phyloP scores from a whole-genome alignment of 2,113 vertebrate genomes.

The Protobothrops mucrosquamatus region DNA sequence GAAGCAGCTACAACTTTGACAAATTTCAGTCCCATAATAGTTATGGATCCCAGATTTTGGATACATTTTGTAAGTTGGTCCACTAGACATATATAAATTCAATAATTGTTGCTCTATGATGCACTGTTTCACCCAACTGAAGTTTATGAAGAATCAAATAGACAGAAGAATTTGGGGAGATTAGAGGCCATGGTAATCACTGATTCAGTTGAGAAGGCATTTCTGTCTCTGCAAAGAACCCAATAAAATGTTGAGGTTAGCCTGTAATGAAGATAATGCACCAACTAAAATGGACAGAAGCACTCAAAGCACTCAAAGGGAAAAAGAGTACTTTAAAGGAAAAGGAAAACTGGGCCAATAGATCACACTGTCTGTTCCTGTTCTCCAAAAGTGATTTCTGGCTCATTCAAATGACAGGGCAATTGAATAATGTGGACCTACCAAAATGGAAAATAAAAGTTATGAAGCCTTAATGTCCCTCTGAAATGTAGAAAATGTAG shows the following conservation, averaged over 20 bases:
- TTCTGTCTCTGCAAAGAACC: not conserved
- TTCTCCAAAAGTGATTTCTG: not conserved
- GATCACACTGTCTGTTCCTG: not conserved
- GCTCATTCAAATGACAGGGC: not conserved
- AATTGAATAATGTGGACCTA: constrained; percentile 1
- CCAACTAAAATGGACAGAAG: not conserved
- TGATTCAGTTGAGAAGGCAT: not conserved
- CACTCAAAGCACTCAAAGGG: not conserved
- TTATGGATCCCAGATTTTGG: not conserved
- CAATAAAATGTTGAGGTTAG: not conserved
- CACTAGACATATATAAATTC: not conserved
- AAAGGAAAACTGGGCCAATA: not conserved
- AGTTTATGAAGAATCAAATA: not conserved
- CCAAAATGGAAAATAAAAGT: constrained; percentile 37
- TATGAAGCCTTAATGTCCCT: constrained; percentile 27
- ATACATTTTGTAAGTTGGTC: not conserved
- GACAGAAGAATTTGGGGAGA: not conserved
- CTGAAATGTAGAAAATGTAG: constrained; percentile 34
- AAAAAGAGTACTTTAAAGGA: not conserved
- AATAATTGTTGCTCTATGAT: not conserved
- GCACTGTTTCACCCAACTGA: not conserved
- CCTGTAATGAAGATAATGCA: not conserved
- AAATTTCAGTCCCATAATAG: not conserved
- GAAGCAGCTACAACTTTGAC: no score
- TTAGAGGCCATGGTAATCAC: not conserved